Percentiles rank a stretch among this genome's conserved stretches.
Conservation (phyloP, 1,140 invertebrate species). For the Musca domestica region DNA sequence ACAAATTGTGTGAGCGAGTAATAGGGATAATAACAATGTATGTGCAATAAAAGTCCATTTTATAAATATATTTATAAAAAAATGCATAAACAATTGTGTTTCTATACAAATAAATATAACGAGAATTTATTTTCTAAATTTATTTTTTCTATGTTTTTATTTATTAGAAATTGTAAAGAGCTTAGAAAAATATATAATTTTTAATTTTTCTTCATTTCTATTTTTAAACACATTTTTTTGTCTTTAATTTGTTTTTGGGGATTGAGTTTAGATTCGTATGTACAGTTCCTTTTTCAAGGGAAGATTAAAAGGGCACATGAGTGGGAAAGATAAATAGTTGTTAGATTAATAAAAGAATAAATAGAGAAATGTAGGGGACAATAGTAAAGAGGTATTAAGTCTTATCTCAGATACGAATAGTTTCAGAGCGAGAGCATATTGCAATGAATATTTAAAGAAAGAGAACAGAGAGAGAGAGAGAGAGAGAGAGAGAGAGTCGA, state of each 20-base stretch:
- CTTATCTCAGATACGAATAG: too few species aligned
- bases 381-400: too few species aligned
- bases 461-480: too few species aligned
- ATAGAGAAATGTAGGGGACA: neutral
- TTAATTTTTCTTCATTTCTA: neutral
- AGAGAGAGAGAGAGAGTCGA: too few species aligned
- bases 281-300: neutral
- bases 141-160: neutral
- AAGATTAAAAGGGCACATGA: neutral
- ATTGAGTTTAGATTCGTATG: neutral
- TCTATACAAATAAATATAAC: neutral
- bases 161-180: slow-evolving; percentile 3
- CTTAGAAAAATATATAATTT: slow-evolving; percentile 16
- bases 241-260: too few species aligned
- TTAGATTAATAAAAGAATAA: neutral
- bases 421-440: too few species aligned
- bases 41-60: too few species aligned
- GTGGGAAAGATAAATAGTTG: neutral
- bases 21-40: too few species aligned
- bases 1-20: too few species aligned
- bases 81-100: neutral
- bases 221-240: neutral
- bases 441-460: too few species aligned
- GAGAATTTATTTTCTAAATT: neutral
- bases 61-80: neutral